Conservation (phyloP, 2,797 vertebrate species). For the Sebastiscus tertius region DNA sequence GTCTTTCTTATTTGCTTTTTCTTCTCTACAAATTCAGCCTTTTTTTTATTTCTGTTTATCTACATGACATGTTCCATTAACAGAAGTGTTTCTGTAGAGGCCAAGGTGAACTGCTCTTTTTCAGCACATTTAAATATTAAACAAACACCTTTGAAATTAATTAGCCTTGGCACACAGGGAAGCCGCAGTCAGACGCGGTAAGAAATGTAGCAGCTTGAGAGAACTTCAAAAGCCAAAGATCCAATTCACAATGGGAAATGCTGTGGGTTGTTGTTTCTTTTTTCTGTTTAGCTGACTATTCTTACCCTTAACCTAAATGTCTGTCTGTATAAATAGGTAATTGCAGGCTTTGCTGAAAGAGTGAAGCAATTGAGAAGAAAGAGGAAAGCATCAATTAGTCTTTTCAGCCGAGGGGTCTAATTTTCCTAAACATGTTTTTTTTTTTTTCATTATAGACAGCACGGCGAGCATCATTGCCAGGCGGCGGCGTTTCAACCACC, state of each 20-base stretch:
- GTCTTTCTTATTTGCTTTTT: conserved; percentile 4
- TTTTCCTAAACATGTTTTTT: not conserved
- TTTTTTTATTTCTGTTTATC: conserved; percentile 29
- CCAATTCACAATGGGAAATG: not conserved
- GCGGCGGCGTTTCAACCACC: conserved; percentile 90
- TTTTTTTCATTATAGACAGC: conserved; percentile 84
- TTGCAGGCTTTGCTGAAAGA: conserved; percentile 11
- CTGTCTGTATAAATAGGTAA: conserved; percentile 18
- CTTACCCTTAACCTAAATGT: conserved; percentile 15
- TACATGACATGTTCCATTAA: conserved; percentile 3
- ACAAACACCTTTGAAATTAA: conserved; percentile 51
- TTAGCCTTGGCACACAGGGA: conserved; percentile 10
- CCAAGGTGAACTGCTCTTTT: conserved; percentile 57
- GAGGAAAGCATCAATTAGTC: conserved; percentile 3
- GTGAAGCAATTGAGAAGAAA: not conserved
- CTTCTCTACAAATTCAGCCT: not conserved
- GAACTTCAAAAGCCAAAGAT: conserved; percentile 2
- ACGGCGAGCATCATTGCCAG: conserved; percentile 92
- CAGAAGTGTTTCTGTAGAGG: conserved; percentile 18
- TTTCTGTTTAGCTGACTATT: conserved; percentile 1
- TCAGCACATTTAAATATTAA: conserved; percentile 35
- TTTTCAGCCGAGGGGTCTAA: not conserved
- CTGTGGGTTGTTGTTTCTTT: not conserved
- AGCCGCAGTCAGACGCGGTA: not conserved
- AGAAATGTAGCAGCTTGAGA: conserved; percentile 1